phyloP scores from a whole-genome alignment of 1,140 invertebrate species.

The Planococcus citri region DNA sequence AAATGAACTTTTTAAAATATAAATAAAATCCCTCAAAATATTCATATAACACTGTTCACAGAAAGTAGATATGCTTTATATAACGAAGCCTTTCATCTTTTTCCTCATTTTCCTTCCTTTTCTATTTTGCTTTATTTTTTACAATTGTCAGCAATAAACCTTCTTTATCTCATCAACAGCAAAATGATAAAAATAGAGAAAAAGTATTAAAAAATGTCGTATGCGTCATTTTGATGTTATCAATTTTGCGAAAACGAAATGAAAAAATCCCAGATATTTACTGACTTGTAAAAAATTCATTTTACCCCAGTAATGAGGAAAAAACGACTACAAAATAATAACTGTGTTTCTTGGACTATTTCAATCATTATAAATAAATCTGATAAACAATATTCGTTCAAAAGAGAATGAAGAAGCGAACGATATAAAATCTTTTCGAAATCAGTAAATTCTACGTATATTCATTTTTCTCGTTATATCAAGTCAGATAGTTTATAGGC shows the following conservation, averaged over 20 bases:
- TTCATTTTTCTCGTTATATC: too few species aligned
- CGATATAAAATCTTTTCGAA: too few species aligned
- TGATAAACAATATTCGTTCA: too few species aligned
- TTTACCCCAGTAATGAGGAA: not conserved
- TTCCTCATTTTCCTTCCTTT: not conserved
- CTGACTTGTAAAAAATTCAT: not conserved
- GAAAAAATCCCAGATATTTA: not conserved
- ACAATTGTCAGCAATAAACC: not conserved
- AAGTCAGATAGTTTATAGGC: too few species aligned
- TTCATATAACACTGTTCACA: too few species aligned
- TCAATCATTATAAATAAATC: not conserved
- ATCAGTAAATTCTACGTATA: too few species aligned
- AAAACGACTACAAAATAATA: not conserved
- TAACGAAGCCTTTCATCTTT: not conserved
- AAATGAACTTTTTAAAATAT: too few species aligned
- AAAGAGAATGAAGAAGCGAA: too few species aligned
- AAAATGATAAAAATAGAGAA: not conserved
- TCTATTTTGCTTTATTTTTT: not conserved
- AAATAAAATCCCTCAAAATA: too few species aligned
- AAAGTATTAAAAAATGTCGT: not conserved
- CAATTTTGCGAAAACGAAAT: not conserved
- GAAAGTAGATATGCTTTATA: too few species aligned
- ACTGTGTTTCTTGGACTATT: not conserved
- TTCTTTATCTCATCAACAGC: not conserved
- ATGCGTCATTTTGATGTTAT: not conserved